phyloP scores from a whole-genome alignment of 2,888 invertebrate species.

The Helobdella robusta region DNA sequence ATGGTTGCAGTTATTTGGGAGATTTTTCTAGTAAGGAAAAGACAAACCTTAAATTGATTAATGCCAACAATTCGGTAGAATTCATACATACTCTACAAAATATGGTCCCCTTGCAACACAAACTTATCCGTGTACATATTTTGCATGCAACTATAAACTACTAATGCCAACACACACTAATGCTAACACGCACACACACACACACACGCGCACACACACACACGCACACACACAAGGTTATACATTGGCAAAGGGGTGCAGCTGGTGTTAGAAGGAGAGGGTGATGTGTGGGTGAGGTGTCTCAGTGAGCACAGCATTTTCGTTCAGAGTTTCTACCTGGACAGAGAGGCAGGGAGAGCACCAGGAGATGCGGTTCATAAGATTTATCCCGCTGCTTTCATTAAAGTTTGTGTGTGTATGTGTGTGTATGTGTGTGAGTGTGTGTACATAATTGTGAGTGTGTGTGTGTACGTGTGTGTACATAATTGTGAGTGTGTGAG shows the following conservation, averaged over 20 bases:
- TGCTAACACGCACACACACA: neutral
- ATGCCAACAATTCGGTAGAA: too few species aligned
- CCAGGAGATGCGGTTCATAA: constrained; percentile 98
- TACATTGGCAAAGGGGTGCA: constrained; percentile 86
- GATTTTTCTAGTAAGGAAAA: too few species aligned
- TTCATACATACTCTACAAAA: too few species aligned
- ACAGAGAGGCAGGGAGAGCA: constrained; percentile 87
- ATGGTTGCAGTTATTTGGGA: too few species aligned
- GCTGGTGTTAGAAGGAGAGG: constrained; percentile 48
- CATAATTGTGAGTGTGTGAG: neutral
- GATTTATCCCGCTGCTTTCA: constrained; percentile 90
- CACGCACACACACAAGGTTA: constrained; percentile 36
- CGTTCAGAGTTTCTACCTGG: constrained; percentile 94
- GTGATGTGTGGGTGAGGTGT: constrained; percentile 93
- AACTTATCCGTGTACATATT: too few species aligned
- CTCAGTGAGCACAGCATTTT: constrained; percentile 94
- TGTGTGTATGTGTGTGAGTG: too few species aligned
- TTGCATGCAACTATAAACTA: too few species aligned
- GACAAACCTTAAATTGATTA: too few species aligned
- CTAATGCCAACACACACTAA: neutral
- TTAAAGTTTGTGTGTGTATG: constrained; percentile 75
- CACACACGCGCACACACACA: neutral
- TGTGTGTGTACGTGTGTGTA: too few species aligned
- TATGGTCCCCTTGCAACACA: too few species aligned
- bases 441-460: too few species aligned